Conservation (phyloP, 2,797 vertebrate genomes). For the Varecia variegata region DNA sequence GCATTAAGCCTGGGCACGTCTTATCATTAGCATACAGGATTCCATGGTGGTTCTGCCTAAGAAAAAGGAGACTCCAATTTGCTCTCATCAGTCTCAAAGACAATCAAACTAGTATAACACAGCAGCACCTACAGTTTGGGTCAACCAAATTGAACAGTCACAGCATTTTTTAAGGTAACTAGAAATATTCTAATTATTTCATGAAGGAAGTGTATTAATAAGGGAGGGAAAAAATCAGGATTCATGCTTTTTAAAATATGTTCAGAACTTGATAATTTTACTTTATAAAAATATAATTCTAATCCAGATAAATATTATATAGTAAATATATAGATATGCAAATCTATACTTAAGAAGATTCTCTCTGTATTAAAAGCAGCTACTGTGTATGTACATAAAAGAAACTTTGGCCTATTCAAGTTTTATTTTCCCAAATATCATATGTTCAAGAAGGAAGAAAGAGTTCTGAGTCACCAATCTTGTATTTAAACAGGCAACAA, state of each 20-base stretch:
- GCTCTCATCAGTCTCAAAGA: not conserved
- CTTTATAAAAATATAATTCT: not conserved
- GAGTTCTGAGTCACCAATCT: not conserved
- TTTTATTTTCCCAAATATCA: not conserved
- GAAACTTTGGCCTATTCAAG: not conserved
- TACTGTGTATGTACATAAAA: not conserved
- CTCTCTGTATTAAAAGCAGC: not conserved
- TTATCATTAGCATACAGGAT: not conserved
- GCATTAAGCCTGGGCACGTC: not conserved
- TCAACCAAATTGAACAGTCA: not conserved
- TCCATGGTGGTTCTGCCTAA: not conserved
- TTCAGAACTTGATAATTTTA: not conserved
- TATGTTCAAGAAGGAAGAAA: not conserved
- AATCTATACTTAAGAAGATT: not conserved
- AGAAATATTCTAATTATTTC: not conserved
- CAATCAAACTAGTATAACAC: not conserved
- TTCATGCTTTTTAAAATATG: not conserved
- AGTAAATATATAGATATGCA: not conserved
- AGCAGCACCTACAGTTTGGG: not conserved
- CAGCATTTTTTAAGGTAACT: not conserved
- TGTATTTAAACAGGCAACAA: not conserved
- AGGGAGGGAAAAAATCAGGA: not conserved
- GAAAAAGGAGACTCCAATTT: not conserved
- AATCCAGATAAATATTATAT: not conserved
- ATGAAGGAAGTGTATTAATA: not conserved